Base-by-base conservation (phyloP, 2,797 vertebrate species). In the Tenualosa thibaudeaui region DNA sequence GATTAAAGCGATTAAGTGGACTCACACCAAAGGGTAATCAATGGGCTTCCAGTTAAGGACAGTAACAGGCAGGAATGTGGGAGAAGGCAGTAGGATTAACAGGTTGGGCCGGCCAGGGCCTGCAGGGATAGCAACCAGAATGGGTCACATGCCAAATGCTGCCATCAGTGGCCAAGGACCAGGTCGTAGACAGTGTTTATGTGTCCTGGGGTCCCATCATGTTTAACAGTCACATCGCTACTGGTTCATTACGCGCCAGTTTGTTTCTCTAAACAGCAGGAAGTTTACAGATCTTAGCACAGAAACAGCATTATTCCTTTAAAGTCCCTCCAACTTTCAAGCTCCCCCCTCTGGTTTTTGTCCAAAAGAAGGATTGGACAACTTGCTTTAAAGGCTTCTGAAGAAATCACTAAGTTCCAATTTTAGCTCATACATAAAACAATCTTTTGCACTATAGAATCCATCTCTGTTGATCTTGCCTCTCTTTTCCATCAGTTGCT, bases 251-350 rank as follows among this genome's bases (percentile, higher is more conserved):
- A 62, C 7, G 22, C 1, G 58, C 58, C 22, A 24, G 58, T 62
- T 62, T 62, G 58, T 9, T 71, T 68, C 65, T 46, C 71, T 46
- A 6, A 4, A 46, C 71, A 19, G 19, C 71, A 78, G 71, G 71
- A 78, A 46, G 71, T 46, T 43, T 78, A 46, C 71, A 40, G 68
- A 71, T 71, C 65, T 75, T 43, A 22, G 5, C 71, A 78, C 37
- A 19, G 22, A 46, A 17, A 15, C 17, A 22, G 71, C 6, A 40
- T 78, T 17, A 2, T 40, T 71, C 40, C 71, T 22, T 46, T 78
- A 1, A 78, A 46, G 37, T 78, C 5, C 7, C 5, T 75, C 68
- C 13, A 43, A 75, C 68, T 43, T 43, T 43, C 12, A 75, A 75
- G 5, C n/a, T 24, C n/a, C 22, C 19, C 58, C 58, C 22, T 62